Conservation (phyloP, 2,888 invertebrate species). For the Hydropsyche betteni region DNA sequence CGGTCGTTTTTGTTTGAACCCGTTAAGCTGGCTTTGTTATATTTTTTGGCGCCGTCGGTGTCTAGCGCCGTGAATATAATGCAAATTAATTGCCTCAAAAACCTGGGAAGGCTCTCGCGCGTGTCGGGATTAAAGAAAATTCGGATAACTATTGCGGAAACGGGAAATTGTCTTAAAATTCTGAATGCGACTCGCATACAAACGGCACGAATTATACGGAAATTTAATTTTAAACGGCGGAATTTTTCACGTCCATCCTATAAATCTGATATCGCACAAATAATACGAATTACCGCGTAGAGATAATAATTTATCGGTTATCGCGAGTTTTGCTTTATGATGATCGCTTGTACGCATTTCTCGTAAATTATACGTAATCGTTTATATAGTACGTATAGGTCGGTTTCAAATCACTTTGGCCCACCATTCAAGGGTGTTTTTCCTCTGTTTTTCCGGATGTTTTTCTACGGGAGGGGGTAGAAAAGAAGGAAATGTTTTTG, state of each 20-base stretch:
- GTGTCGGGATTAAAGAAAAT: slow-evolving; percentile 21
- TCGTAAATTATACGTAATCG: too few relatives aligned
- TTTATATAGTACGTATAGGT: too few relatives aligned
- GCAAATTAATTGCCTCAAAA: slow-evolving; percentile 41
- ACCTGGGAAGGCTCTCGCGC: slow-evolving; percentile 27
- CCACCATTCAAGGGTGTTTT: slow-evolving; percentile 29
- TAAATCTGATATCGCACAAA: too few relatives aligned
- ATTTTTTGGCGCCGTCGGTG: slow-evolving; percentile 3
- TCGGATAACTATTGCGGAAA: slow-evolving; percentile 28
- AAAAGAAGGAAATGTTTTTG: slow-evolving; percentile 25
- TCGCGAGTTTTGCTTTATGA: too few relatives aligned
- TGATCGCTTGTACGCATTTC: too few relatives aligned
- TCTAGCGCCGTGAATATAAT: slow-evolving; percentile 33
- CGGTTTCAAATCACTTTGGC: slow-evolving; percentile 33
- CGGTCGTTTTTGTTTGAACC: slow-evolving; percentile 34
- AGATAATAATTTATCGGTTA: too few relatives aligned
- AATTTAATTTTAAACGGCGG: slow-evolving; percentile 16
- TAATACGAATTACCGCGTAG: too few relatives aligned
- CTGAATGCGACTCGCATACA: slow-evolving; percentile 9
- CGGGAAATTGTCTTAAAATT: slow-evolving; percentile 26
- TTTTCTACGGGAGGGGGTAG: slow-evolving; percentile 9
- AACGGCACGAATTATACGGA: not conserved
- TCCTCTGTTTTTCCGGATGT: slow-evolving; percentile 32
- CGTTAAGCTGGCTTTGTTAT: slow-evolving; percentile 42
- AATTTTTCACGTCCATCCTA: too few relatives aligned